These are phyloP conservation scores for Hartigia nigra DNA, from an alignment of 2,888 invertebrate genomes.

Conservation along the genomic window DNA sequence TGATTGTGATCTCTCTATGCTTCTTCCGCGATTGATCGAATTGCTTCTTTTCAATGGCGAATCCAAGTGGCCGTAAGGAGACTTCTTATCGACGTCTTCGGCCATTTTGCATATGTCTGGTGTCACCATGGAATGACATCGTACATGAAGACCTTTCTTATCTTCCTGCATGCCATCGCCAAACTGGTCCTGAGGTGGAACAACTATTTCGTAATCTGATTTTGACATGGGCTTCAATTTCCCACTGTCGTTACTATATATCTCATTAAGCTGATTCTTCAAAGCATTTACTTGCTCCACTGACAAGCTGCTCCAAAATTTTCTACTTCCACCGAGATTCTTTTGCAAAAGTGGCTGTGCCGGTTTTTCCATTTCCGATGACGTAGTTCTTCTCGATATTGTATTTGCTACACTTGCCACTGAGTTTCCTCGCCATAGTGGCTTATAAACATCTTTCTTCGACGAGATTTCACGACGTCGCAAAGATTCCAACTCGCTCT, in stretches of 20 bases:
- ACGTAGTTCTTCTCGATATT: slow-evolving; percentile 73
- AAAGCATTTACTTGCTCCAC: slow-evolving; percentile 85
- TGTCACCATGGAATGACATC: slow-evolving; percentile 61
- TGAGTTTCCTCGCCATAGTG: slow-evolving; percentile 85
- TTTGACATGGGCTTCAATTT: slow-evolving; percentile 31
- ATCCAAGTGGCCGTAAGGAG: slow-evolving; percentile 17
- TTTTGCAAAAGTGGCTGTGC: slow-evolving; percentile 67
- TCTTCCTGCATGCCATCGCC: slow-evolving; percentile 35
- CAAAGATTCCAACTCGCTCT: slow-evolving; percentile 66
- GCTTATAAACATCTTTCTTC: slow-evolving; percentile 79
- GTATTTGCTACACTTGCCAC: slow-evolving; percentile 83
- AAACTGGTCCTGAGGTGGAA: slow-evolving; percentile 44
- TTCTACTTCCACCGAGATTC: slow-evolving; percentile 76
- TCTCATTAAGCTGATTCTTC: slow-evolving; percentile 83
- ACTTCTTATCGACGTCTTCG: slow-evolving; percentile 10
- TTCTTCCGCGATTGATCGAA: slow-evolving; percentile 51
- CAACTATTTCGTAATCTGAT: slow-evolving; percentile 53
- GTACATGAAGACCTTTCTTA: slow-evolving; percentile 51
- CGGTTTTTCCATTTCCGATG: slow-evolving; percentile 60
- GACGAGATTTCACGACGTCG: slow-evolving; percentile 64
- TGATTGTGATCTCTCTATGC: slow-evolving; percentile 41
- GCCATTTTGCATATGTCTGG: slow-evolving; percentile 30
- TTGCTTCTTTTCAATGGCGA: slow-evolving; percentile 45
- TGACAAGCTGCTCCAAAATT: slow-evolving; percentile 85
- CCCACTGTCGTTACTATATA: slow-evolving; percentile 75